Base-by-base conservation (phyloP, 1,140 invertebrate species). In the Leptopilina boulardi region DNA sequence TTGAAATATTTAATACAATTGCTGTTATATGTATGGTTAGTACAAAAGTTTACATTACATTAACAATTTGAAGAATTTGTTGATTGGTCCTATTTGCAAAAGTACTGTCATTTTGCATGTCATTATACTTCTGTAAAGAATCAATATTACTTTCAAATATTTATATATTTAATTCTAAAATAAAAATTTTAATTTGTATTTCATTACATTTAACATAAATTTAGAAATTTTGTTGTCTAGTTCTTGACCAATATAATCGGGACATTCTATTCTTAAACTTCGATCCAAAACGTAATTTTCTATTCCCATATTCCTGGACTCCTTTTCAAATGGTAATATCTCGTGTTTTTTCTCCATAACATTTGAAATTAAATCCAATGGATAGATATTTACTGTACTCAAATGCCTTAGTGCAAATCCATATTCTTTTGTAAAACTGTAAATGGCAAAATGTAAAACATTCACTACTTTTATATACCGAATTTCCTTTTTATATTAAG, bases 261-360 rank as follows among this genome's bases (percentile, higher is more conserved):
- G 90, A 42, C 92, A 88, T 83, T 94, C 94, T 84, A 94, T 89
- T 76, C 91, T 90, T 0, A 92, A 83, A 47, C 90, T 90, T 5
- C 86, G 85, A 70, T 94, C 91, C 23, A 95, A 80, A n/a, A 89
- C 86, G 13, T 93, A 90, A 56, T 93, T 87, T 83, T 93, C 91
- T 10, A 91, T 83, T 59, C 90, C 91, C 80, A 83, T 84, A 18
- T 26, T 75, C 3, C 47, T 59, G 47, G 79, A 79, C 77, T 91
- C 87, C 74, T 90, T 88, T 73, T 89, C 89, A 80, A 91, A 92
- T 11, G 85, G 78, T 1, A 86, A 83, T 1, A 84, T 77, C n/a
- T 93, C 71, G 78, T 89, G 93, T 18, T 90, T 84, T 6, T 81
- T 81, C 66, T 91, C 81, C 44, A 94, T 81, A 2, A 90, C 78